Evolutionary conservation across 2,888 invertebrate genomes (phyloP).

Genomic region (Cynaeus angustus): DNA sequence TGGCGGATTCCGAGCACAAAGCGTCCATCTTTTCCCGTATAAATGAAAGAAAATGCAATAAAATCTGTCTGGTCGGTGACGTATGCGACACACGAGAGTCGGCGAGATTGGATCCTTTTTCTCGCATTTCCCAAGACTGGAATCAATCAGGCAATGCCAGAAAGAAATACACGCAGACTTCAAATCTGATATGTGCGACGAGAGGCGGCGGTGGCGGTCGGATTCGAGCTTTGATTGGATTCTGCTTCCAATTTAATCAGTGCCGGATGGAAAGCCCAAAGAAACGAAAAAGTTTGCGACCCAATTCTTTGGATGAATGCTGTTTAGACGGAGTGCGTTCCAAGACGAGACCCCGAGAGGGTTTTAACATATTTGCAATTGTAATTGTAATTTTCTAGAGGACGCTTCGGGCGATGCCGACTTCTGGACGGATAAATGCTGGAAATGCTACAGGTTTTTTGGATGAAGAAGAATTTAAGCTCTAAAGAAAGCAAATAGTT

Average conservation of each 20-base stretch:
- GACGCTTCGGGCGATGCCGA: background rate
- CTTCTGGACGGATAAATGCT: slow-evolving; percentile 1
- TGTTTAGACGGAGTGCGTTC: slow-evolving; percentile 20
- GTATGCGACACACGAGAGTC: slow-evolving; percentile 69
- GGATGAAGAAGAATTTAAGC: slow-evolving; percentile 1
- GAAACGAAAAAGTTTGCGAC: slow-evolving; percentile 25
- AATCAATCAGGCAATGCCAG: slow-evolving; percentile 48
- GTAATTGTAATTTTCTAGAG: slow-evolving; percentile 24
- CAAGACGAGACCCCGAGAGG: slow-evolving; percentile 16
- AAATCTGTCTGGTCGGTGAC: slow-evolving; percentile 70
- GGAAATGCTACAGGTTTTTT: slow-evolving; percentile 6
- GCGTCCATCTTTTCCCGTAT: slow-evolving; percentile 87
- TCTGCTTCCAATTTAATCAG: slow-evolving; percentile 58
- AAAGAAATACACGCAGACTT: slow-evolving; percentile 47
- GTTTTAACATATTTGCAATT: slow-evolving; percentile 24
- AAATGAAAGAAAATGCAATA: slow-evolving; percentile 72
- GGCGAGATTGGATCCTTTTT: slow-evolving; percentile 65
- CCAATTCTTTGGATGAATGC: slow-evolving; percentile 32
- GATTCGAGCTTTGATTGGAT: slow-evolving; percentile 66
- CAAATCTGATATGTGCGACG: slow-evolving; percentile 57
- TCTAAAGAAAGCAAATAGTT: background rate
- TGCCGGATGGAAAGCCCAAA: slow-evolving; percentile 35
- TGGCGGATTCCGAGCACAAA: slow-evolving; percentile 54
- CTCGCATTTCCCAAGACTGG: slow-evolving; percentile 33
- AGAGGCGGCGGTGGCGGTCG: slow-evolving; percentile 50